phyloP scores from a whole-genome alignment of 2,113 vertebrate species.

The Otolemur garnettii region DNA sequence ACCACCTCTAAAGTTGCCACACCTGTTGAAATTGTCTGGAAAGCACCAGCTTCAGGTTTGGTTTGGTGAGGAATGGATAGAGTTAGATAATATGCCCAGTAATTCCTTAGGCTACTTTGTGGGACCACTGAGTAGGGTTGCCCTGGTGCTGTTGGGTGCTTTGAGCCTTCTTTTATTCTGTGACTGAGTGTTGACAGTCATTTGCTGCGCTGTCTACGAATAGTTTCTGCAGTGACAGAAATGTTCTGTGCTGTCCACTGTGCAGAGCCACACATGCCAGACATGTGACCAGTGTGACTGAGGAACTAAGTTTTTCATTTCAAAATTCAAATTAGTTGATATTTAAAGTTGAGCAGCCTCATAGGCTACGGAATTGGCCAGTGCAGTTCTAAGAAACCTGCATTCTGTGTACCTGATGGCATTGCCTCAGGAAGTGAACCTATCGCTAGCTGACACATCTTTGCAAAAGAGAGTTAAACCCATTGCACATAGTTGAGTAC shows the following conservation, averaged over 20 bases:
- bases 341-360: neutral
- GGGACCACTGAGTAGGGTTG: neutral
- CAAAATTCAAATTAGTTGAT: neutral
- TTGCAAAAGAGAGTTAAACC: neutral
- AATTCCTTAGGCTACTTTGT: rapidly evolving
- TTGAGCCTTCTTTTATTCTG: neutral
- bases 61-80: neutral
- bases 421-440: neutral
- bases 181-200: neutral
- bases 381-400: no score
- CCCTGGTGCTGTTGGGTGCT: no score
- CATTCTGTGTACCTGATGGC: neutral
- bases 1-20: neutral
- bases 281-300: neutral
- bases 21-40: neutral
- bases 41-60: neutral
- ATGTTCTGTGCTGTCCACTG: neutral
- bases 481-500: neutral
- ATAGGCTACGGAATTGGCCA: neutral
- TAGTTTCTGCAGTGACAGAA: neutral
- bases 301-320: neutral
- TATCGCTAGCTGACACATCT: rapidly evolving
- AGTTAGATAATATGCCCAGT: neutral
- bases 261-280: neutral
- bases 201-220: neutral